Evolutionary conservation across 2,888 invertebrate species (phyloP).

Genomic region (Brachylomia viminalis): DNA sequence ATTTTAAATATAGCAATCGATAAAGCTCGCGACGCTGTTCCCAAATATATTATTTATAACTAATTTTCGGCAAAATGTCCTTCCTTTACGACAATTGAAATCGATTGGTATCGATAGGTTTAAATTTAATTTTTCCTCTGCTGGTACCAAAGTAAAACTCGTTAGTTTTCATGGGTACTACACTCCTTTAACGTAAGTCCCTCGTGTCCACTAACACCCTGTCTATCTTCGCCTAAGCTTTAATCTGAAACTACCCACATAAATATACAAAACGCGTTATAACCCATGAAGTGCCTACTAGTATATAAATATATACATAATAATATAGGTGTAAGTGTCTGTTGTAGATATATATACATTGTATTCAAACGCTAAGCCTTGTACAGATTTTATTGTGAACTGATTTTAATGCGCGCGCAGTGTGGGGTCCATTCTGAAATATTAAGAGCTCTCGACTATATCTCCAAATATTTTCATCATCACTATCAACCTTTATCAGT

Average conservation of each 20-base stretch:
- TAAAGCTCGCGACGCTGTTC: no score
- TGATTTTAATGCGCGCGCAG: neutral
- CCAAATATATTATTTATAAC: no score
- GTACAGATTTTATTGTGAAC: conserved; percentile 23
- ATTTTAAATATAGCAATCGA: no score
- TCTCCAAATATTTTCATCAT: neutral
- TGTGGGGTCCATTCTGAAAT: neutral
- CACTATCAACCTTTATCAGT: neutral
- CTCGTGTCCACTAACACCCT: neutral
- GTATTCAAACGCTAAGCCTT: conserved; percentile 59
- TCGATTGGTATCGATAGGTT: no score
- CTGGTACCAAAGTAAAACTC: neutral
- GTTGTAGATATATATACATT: conserved; percentile 68
- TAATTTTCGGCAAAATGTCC: no score
- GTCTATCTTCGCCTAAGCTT: conserved; percentile 4
- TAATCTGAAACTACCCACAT: conserved; percentile 12
- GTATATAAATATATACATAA: conserved; percentile 76
- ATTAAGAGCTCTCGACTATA: neutral
- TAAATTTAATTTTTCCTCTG: no score
- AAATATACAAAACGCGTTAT: conserved; percentile 61
- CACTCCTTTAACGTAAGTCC: neutral
- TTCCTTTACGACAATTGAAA: no score
- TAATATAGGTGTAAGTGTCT: conserved; percentile 68
- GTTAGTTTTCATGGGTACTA: neutral
- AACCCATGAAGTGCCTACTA: conserved; percentile 84